Evolutionary conservation across 1,140 invertebrate genomes (phyloP), one percentile per base, ranked within the genome.

Genomic region (Octopus sinensis): DNA sequence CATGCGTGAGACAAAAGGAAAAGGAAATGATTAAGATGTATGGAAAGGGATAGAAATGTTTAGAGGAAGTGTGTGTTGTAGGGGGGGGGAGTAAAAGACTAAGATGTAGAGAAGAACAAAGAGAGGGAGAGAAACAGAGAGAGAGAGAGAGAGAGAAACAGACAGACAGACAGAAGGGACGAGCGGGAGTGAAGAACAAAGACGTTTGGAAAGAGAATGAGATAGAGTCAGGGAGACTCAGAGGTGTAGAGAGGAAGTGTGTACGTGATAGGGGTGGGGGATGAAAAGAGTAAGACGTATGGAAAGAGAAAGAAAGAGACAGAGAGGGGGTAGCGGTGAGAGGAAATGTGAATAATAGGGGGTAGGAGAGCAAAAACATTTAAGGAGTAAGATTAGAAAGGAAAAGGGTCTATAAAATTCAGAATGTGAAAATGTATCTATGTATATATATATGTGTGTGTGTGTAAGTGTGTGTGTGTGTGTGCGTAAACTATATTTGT

Each of bases 31-130:
- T 73, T 10, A 75, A 78, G 75, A 9, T 9, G n/a, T 51, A 30
- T 12, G 30, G 79, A 73, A 30, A 73, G 79, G 52, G 62, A 43
- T 68, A 73, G 79, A 43, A 68, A 73, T 7, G 30, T 56, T 43
- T 53, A 73, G 79, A 17, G 9, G 56, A 62, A 9, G 56, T 10
- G 56, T 10, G 56, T 10, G 56, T 10, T 9, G 56, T 9, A 62
- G 3, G 3, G 56, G 17, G 56, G 17, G 17, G 56, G 56, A 10
- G 56, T 10, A 9, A 17, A 62, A 17, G 17, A 17, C 9, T 9
- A 62, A 17, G 56, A 17, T 10, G 56, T 9, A 17, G 17, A 17
- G 17, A 17, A 62, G 17, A 62, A 17, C 1, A 10, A 17, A 62
- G 9, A 17, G 3, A 17, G 17, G 3, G 3, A 17, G 17, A 17